These are phyloP conservation scores for Anthrax anthrax DNA, from an alignment of 2,888 invertebrate species.

Conservation along the genomic window DNA sequence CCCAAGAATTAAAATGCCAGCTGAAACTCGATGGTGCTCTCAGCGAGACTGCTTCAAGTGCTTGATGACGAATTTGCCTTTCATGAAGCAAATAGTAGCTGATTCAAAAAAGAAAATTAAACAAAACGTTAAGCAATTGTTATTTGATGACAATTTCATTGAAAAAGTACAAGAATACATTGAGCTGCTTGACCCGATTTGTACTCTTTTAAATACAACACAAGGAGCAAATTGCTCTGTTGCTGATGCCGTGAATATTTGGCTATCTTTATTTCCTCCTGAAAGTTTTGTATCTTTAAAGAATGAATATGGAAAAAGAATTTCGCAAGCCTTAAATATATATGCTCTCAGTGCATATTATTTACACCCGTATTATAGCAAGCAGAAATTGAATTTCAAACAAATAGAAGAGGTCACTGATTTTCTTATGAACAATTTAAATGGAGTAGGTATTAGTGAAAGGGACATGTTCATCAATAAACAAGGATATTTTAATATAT, in stretches of 20 bases:
- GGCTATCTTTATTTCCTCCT: conserved; percentile 7
- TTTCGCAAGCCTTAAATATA: no score
- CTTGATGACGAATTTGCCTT: neutral
- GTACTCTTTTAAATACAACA: no score
- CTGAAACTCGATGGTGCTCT: no score
- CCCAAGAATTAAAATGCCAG: no score
- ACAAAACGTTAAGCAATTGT: neutral
- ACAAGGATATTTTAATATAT: no score
- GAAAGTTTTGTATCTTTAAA: conserved; percentile 4
- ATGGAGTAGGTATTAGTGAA: conserved; percentile 2
- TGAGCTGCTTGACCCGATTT: no score
- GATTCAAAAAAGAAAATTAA: no score
- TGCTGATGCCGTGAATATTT: no score
- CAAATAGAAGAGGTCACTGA: conserved; percentile 1
- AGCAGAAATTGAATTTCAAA: neutral
- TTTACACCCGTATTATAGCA: conserved; percentile 2
- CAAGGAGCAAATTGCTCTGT: no score
- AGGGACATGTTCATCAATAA: no score
- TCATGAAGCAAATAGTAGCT: neutral
- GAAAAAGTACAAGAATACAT: no score
- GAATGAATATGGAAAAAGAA: neutral
- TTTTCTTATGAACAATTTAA: conserved; percentile 7
- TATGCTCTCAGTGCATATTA: conserved; percentile 6
- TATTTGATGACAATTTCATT: conserved; percentile 10
- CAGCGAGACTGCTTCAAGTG: no score